These are phyloP conservation scores for Didymodactylos carnosus DNA, from an alignment of 2,888 invertebrate genomes.

Conservation along the genomic window DNA sequence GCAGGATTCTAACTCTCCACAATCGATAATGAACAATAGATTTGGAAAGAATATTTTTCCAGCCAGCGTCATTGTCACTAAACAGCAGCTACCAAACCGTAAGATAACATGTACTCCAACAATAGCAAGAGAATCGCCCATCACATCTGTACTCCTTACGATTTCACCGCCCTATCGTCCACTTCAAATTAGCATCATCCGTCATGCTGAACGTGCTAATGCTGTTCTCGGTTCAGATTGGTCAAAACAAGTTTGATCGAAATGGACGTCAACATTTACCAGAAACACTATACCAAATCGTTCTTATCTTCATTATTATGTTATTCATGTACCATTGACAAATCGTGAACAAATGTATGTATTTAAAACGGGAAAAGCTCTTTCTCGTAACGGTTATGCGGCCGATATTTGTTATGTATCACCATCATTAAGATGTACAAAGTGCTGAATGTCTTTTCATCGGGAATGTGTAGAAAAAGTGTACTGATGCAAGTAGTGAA, in stretches of 20 bases:
- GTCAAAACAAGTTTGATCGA: neutral
- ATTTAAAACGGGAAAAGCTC: neutral
- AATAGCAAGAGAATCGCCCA: no score
- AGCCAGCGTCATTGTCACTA: no score
- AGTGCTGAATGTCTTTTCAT: neutral
- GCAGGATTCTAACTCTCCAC: no score
- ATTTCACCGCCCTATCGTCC: no score
- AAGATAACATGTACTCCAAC: no score
- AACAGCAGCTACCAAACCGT: no score
- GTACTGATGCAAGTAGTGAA: neutral
- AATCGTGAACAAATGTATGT: neutral
- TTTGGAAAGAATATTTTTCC: no score
- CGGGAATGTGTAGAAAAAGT: neutral
- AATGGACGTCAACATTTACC: neutral
- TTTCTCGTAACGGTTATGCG: neutral
- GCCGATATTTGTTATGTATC: neutral
- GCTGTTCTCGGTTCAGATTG: neutral
- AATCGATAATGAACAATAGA: no score
- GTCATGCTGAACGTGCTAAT: neutral
- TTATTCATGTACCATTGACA: neutral
- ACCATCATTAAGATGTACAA: neutral
- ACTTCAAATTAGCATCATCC: neutral
- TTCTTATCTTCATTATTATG: neutral
- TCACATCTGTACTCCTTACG: no score
- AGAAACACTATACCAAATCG: neutral